These are phyloP conservation scores for Mesocricetus auratus DNA, from an alignment of 2,113 vertebrate species.

Conservation along the genomic window DNA sequence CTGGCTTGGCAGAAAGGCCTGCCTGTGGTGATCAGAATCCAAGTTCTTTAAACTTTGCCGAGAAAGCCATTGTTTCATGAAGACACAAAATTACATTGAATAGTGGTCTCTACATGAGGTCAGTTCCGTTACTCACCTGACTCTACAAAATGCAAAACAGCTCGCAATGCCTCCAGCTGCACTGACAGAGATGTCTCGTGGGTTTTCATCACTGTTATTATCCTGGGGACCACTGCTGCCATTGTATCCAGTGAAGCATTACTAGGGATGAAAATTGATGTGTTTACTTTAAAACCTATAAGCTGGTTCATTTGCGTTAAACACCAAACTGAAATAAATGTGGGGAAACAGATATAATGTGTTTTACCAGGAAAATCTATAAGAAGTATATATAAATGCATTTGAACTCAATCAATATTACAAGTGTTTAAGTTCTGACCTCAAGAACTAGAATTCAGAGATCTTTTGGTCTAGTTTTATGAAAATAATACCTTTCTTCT, in stretches of 20 bases:
- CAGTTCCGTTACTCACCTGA: slow-evolving; percentile 78
- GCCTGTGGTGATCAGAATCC: neutral
- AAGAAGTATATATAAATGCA: neutral
- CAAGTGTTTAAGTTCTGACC: neutral
- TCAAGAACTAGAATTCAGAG: neutral
- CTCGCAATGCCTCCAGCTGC: slow-evolving; percentile 93
- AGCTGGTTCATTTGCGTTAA: neutral
- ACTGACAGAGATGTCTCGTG: slow-evolving; percentile 90
- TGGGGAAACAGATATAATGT: neutral
- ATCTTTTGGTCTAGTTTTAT: neutral
- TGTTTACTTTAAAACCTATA: slow-evolving; percentile 23
- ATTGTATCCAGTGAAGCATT: slow-evolving; percentile 91
- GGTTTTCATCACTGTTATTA: slow-evolving; percentile 90
- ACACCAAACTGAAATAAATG: neutral
- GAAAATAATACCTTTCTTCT: neutral
- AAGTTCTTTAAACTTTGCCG: slow-evolving; percentile 6
- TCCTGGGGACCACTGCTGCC: slow-evolving; percentile 90
- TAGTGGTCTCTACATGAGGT: neutral
- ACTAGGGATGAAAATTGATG: slow-evolving; percentile 84
- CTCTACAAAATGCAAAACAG: slow-evolving; percentile 91
- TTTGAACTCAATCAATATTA: slow-evolving; percentile 1
- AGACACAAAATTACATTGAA: neutral
- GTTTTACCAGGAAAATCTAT: neutral
- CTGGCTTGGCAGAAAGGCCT: neutral
- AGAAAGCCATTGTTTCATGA: neutral